Base-by-base conservation (phyloP, 2,797 vertebrate genomes). In the Crocidura indochinensis region DNA sequence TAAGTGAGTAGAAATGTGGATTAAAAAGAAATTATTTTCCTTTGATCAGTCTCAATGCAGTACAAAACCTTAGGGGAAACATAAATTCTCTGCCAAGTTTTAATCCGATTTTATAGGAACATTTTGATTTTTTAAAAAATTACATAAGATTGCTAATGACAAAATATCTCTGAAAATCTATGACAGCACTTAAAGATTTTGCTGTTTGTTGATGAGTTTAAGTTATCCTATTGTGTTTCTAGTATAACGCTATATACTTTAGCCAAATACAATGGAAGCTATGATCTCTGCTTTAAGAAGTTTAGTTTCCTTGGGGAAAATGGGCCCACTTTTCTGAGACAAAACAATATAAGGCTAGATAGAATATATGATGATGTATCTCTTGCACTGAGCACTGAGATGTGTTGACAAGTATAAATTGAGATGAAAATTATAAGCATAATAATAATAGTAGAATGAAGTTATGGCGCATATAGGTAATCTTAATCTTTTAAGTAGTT, bases 111-210 rank as follows among this genome's bases (percentile, higher is more conserved):
- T 74, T 62, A n/a, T 10, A 87, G 47, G 29, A 68, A 83, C 38
- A 15, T 7, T 46, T 10, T 91, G 75, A 92, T 87, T 51, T 87
- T 51, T 60, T 3, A 60, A 71, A 80, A 95, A 89, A 53, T 67
- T 79, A 51, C 7, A 88, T 64, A 69, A 69, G 22, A 17, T 47
- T 80, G 60, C 56, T 85, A 2, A 8, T 67, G 56, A 56, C 27
- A 80, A 85, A 74, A 27, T 51, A 77, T 65, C 62, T 82, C 72
- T 22, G 8, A 10, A 17, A 60, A 60, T 68, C 31, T 2, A 10
- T 64, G 31, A 31, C 3, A 29, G 10, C 15, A 10, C 72, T 91
- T 64, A 71, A 79, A 76, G 44, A 73, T 38, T 78, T 76, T 91
- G 38, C n/a, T 53, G 19, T 77, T 47, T 53, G 2, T 77, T 69